Evolutionary conservation across 2,888 invertebrate genomes (phyloP).

Genomic region (Hirtodrosophila trivittata): DNA sequence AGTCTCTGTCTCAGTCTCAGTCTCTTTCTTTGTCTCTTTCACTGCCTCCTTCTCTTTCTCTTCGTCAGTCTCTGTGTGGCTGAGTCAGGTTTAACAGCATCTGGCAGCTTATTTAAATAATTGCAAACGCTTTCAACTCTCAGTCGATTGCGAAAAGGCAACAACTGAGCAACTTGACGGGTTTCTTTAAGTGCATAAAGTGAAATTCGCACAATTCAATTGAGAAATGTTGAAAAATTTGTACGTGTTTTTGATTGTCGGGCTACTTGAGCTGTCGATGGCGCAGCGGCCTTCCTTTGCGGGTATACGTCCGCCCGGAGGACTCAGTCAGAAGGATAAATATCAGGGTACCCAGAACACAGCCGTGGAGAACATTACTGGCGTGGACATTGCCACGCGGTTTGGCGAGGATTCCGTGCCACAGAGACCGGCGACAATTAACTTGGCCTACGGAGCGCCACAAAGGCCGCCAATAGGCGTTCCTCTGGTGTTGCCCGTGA

Average conservation of each 20-base stretch:
- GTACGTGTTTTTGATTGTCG: constrained; percentile 30
- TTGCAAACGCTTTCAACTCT: constrained; percentile 36
- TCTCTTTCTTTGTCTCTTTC: constrained; percentile 4
- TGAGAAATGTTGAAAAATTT: constrained; percentile 38
- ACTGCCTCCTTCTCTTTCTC: background rate
- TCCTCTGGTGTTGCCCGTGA: constrained; percentile 64
- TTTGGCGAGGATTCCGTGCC: constrained; percentile 84
- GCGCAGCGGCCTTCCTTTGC: constrained; percentile 88
- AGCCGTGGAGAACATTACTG: constrained; percentile 51
- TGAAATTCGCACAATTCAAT: constrained; percentile 42
- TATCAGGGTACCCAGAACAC: constrained; percentile 76
- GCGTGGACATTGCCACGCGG: constrained; percentile 84
- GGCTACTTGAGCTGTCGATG: constrained; percentile 29
- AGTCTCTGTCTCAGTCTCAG: background rate
- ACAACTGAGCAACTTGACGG: constrained; percentile 20
- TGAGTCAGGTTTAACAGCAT: constrained; percentile 45
- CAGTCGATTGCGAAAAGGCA: constrained; percentile 42
- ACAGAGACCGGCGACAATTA: constrained; percentile 80
- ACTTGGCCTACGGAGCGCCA: constrained; percentile 55
- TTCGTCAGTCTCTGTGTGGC: background rate
- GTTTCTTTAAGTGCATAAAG: constrained; percentile 20
- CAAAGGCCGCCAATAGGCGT: constrained; percentile 78
- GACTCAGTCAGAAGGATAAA: constrained; percentile 85
- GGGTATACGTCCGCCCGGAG: constrained; percentile 85
- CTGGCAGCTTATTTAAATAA: constrained; percentile 64